Conservation (phyloP, 2,113 vertebrate species). For the Pelecanus crispus region DNA sequence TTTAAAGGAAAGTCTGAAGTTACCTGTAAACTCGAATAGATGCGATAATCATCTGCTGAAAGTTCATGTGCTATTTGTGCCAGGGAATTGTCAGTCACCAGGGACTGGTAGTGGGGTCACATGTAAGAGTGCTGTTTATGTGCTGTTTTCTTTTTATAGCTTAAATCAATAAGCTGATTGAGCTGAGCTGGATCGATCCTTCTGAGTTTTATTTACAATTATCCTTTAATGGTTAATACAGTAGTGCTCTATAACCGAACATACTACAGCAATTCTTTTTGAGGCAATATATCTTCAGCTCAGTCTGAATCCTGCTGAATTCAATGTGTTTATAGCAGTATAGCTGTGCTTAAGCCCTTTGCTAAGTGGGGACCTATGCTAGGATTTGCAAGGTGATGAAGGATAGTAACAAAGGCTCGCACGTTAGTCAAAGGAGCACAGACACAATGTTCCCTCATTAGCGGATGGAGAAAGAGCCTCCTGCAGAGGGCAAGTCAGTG, state of each 20-base stretch:
- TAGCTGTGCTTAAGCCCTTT: background rate
- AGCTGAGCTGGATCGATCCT: constrained; percentile 14
- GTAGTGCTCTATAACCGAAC: background rate
- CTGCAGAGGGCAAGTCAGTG: background rate
- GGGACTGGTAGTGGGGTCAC: background rate
- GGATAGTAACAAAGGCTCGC: background rate
- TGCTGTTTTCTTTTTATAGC: constrained; percentile 33
- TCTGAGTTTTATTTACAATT: constrained; percentile 55
- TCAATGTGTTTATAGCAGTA: background rate
- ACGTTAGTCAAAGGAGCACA: background rate
- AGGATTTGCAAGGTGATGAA: background rate
- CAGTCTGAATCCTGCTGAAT: background rate
- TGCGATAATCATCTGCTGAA: background rate
- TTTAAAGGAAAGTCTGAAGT: background rate
- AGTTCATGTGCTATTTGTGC: background rate
- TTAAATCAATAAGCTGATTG: constrained; percentile 52
- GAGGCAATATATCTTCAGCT: background rate
- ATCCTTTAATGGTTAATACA: constrained; percentile 15
- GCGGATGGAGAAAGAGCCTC: background rate
- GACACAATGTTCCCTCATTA: background rate
- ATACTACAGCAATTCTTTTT: background rate
- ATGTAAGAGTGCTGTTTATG: background rate
- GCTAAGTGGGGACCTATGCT: background rate
- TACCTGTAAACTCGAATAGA: background rate
- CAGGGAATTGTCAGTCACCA: background rate